Conservation (phyloP, 2,113 vertebrate species). For the Clarias batrachus region DNA sequence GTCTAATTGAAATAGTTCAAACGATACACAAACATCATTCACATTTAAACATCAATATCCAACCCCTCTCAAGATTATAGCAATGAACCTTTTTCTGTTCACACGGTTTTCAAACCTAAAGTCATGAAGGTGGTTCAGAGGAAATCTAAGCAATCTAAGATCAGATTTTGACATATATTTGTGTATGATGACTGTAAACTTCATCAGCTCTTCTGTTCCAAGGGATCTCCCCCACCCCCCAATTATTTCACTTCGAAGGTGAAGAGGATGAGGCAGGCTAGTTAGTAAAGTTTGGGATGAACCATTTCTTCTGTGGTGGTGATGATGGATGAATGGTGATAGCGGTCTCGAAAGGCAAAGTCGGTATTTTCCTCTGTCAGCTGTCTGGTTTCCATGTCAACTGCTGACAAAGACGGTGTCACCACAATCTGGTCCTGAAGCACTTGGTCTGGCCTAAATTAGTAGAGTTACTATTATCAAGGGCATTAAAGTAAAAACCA, state of each 20-base stretch:
- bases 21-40: constrained; percentile 1
- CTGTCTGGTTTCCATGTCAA: constrained; percentile 88
- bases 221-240: neutral
- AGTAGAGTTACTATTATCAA: constrained; percentile 5
- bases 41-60: neutral
- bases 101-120: neutral
- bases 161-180: neutral
- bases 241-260: neutral
- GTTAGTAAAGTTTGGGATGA: constrained; percentile 71
- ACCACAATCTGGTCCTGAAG: constrained; percentile 81
- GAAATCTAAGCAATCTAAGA: neutral
- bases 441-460: constrained; percentile 55
- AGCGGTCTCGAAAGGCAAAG: constrained; percentile 87
- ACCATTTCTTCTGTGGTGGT: constrained; percentile 70
- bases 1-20: neutral
- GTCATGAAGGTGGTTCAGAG: neutral
- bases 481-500: neutral
- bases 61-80: neutral
- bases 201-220: neutral
- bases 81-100: neutral
- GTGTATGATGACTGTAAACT: neutral
- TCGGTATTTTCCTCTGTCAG: constrained; percentile 91
- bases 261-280: constrained; percentile 17
- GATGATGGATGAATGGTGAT: constrained; percentile 85
- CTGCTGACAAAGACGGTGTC: constrained; percentile 79